Base-by-base conservation (phyloP, 2,888 invertebrate species). In the Napeogenes inachia region DNA sequence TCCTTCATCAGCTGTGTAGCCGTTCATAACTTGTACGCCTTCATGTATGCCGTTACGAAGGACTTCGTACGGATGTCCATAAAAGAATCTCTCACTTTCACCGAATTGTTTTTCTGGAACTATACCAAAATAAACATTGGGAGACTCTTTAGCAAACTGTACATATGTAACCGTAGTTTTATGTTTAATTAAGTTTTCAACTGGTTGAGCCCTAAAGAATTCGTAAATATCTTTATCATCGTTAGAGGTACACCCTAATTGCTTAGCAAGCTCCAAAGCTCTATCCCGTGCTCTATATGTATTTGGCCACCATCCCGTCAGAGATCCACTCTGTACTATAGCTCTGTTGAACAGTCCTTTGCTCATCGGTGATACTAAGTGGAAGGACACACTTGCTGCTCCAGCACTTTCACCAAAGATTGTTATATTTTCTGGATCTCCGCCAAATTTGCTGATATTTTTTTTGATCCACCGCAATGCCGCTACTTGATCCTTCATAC, bases 1-100 rank as follows among this genome's bases (percentile, higher is more conserved):
- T 13, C 95, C 95, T 83, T 95, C 95, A 54, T 94, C 92, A 1
- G 92, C 89, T 21, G 93, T 94, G 3, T 93, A 78, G 4, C 95
- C 95, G 13, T 92, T 85, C 77, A 95, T 93, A 78, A 94, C 91
- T 0, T 95, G 94, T 0, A 94, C 86, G 13, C 71, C 78, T 56
- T 78, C 73, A 45, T 92, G 82, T n/a, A 84, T 84, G n/a, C 92
- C 92, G 21, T 85, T 77, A 65, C 85, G 81, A 10, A 87, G 68
- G 21, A 77, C 75, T 46, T 92, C 82, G 38, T 68, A 59, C 1
- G 75, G 57, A 30, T 79, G 70, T 13, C 75, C 78, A 13, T 70
- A 69, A 64, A 75, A 81, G 68, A 77, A 83, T 56, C 72, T 71
- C 59, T 82, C 81, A 12, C 69, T 73, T 5, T 70, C 60, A 1